phyloP scores from a whole-genome alignment of 2,888 invertebrate genomes.

The Mystacides longicornis region DNA sequence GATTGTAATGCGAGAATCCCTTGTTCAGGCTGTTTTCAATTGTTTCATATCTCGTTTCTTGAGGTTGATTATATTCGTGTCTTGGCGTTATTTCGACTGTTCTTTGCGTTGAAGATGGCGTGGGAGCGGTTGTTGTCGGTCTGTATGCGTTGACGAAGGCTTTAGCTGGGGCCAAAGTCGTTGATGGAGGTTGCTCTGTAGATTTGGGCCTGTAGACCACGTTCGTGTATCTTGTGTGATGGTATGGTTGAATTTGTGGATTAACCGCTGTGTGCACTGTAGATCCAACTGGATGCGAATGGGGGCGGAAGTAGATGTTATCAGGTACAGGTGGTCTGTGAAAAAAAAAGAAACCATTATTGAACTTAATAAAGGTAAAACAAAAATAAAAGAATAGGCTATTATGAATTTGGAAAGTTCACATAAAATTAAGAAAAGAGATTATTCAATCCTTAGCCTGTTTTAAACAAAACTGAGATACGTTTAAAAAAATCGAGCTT shows the following conservation, averaged over 20 bases:
- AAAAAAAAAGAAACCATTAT: not conserved
- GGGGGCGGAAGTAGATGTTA: not conserved
- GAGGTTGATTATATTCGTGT: conserved; percentile 18
- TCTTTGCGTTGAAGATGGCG: conserved; percentile 31
- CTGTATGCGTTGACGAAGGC: conserved; percentile 41
- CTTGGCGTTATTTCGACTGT: conserved; percentile 22
- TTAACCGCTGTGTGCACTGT: not conserved
- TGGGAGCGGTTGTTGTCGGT: conserved; percentile 28
- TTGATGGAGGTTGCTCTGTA: conserved; percentile 21
- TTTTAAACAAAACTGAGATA: too few species aligned
- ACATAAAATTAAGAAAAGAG: too few species aligned
- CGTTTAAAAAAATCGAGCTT: too few species aligned
- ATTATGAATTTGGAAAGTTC: too few species aligned
- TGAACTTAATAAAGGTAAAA: too few species aligned
- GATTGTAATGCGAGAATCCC: conserved; percentile 2
- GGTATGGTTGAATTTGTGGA: conserved; percentile 33
- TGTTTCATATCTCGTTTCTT: conserved; percentile 12
- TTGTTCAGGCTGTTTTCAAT: conserved; percentile 7
- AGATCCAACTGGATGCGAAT: not conserved
- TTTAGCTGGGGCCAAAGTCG: conserved; percentile 34
- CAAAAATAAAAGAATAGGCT: too few species aligned
- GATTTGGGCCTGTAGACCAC: conserved; percentile 31
- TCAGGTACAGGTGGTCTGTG: not conserved
- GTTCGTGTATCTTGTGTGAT: conserved; percentile 42
- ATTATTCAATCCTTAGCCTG: too few species aligned